Base-by-base conservation (phyloP, 2,113 vertebrate genomes). In the Rhea pennata region DNA sequence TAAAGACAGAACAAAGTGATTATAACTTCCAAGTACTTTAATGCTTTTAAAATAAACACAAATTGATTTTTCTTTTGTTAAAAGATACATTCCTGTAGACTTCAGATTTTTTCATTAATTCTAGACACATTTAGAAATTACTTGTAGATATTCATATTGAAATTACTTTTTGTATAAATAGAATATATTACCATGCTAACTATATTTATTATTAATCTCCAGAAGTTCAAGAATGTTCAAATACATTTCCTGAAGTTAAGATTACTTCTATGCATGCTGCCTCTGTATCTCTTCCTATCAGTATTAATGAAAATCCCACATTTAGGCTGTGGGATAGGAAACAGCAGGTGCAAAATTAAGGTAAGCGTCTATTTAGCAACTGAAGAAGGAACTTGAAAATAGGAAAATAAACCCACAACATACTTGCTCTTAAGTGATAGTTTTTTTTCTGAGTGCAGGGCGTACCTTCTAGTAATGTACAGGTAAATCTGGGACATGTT, bases 381-480 rank as follows among this genome's bases (percentile, higher is more conserved):
- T 51, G 16, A 86, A 80, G 26, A 80, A 93, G 58, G 10, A 88
- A 77, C 22, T 33, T 59, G 23, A 85, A 92, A 77, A 59, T 29
- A 77, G 84, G 23, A 83, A 92, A 75, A 56, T 27, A 76, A 85
- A 71, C 44, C 16, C n/a, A 72, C 5, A 67, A 56, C 0, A 1
- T 81, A n/a, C 33, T 39, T 59, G n/a, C 53, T 90, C 48, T 44
- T 31, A 53, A 84, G 21, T 7, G 77, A 20, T 40, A 67, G 69
- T 3, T 39, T 31, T 31, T 72, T 19, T 4, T 7, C 22, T 31
- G 9, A 0, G 1, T 56, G 59, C 20, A 73, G 50, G 11, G 4
- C 15, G 39, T 23, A 42, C 23, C 53, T 86, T 79, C 50, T 90
- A 72, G n/a, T 90, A 94, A 85, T 75, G n/a, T 20, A 44, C 39